Percentiles rank a stretch among this genome's conserved stretches.
Evolutionary conservation across 2,888 invertebrate species (phyloP).

Genomic region (Mylabris sibirica): DNA sequence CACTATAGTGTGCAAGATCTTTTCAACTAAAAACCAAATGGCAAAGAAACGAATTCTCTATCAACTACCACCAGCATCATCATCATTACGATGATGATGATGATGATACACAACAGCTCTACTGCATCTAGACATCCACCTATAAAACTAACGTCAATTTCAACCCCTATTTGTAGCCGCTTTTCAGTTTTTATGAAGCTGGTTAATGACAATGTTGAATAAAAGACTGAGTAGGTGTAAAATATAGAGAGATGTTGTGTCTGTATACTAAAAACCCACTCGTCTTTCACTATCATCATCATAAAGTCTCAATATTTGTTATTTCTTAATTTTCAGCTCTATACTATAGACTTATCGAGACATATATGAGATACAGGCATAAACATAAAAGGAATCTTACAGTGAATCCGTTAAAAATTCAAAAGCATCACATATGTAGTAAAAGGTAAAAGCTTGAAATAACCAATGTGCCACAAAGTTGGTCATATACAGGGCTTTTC

Average conservation of each 20-base stretch:
- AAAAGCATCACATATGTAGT: background rate
- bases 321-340: conserved; percentile 25
- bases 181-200: conserved; percentile 35
- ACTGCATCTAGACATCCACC: background rate
- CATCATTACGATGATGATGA: background rate
- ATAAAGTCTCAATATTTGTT: conserved; percentile 4
- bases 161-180: background rate
- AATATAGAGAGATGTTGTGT: conserved; percentile 25
- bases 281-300: background rate
- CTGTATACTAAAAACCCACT: background rate
- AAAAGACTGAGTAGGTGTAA: conserved; percentile 25
- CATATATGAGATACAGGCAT: background rate
- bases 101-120: background rate
- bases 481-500: background rate
- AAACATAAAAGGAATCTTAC: background rate
- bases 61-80: background rate
- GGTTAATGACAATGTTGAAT: conserved; percentile 40
- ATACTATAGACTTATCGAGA: conserved; percentile 25
- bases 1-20: conserved; percentile 11
- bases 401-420: background rate
- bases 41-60: conserved; percentile 1
- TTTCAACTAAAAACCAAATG: conserved; percentile 13
- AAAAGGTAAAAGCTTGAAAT: background rate
- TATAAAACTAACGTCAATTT: background rate
- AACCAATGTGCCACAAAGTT: background rate